Conservation (phyloP, 2,113 vertebrate genomes). For the Petromus typicus region DNA sequence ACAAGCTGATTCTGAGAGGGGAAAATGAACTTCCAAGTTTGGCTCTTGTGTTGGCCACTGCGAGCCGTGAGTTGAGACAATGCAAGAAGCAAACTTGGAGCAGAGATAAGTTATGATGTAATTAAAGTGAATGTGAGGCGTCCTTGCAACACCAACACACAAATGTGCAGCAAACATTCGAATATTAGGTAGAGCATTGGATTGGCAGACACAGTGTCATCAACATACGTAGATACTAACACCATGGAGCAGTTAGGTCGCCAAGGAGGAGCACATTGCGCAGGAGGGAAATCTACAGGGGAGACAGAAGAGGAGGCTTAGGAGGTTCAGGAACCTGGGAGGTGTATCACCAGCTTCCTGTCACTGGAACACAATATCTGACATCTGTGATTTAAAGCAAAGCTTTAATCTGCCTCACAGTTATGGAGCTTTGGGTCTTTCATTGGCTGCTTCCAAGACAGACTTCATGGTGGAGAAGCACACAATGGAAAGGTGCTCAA, state of each 20-base stretch:
- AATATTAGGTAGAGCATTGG: not conserved
- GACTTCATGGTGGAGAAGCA: not conserved
- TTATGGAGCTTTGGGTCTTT: not conserved
- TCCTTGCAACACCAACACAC: not conserved
- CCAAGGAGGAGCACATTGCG: not conserved
- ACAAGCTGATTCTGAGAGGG: not conserved
- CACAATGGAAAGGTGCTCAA: not conserved
- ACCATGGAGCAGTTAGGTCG: not conserved
- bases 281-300: not conserved
- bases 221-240: constrained; percentile 10
- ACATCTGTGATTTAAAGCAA: not conserved
- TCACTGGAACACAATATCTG: not conserved
- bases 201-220: not conserved
- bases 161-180: constrained; percentile 1
- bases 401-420: not conserved
- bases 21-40: not conserved
- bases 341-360: not conserved
- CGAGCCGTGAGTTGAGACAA: not conserved
- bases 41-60: not conserved
- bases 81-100: not conserved
- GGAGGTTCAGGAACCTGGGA: not conserved
- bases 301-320: not conserved
- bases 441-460: not conserved
- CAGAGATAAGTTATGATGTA: not conserved
- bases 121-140: constrained; percentile 27